phyloP scores from a whole-genome alignment of 2,113 vertebrate species.

The Maccullochella peelii region DNA sequence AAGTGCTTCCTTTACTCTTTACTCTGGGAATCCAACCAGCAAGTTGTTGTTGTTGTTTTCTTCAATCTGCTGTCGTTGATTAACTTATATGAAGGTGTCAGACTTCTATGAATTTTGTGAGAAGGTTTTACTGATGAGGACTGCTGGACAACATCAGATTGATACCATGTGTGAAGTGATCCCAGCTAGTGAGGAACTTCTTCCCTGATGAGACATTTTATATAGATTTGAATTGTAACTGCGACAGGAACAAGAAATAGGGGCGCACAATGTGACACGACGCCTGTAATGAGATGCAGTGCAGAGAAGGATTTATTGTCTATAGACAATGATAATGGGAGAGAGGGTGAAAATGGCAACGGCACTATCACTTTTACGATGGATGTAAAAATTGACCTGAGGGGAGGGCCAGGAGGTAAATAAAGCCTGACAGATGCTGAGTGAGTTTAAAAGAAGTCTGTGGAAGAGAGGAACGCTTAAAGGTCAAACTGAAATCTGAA shows the following conservation, averaged over 20 bases:
- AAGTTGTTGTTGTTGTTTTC: neutral
- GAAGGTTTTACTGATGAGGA: constrained; percentile 24
- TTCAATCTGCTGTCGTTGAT: neutral
- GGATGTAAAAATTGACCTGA: constrained; percentile 56
- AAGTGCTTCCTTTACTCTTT: neutral
- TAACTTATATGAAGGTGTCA: neutral
- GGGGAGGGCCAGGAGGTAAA: constrained; percentile 37
- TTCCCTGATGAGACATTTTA: constrained; percentile 52
- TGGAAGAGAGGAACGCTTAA: neutral
- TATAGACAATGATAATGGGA: constrained; percentile 66
- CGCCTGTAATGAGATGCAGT: constrained; percentile 67
- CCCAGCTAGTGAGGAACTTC: constrained; percentile 26
- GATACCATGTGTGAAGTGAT: constrained; percentile 17
- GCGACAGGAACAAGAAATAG: constrained; percentile 39
- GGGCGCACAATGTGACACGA: constrained; percentile 51
- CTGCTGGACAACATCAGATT: constrained; percentile 11
- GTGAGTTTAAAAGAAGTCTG: constrained; percentile 5
- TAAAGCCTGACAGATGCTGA: constrained; percentile 38
- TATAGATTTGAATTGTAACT: constrained; percentile 63
- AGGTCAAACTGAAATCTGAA: neutral
- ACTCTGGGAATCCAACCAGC: neutral
- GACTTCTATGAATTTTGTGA: constrained; percentile 18
- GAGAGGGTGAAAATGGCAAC: constrained; percentile 58
- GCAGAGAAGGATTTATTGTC: constrained; percentile 58
- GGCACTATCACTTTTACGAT: constrained; percentile 61